A percentile compares a stretch with the other conserved stretches of the same genome.
Evolutionary conservation across 2,888 invertebrate genomes (phyloP).

Genomic region (Xylota segnis): DNA sequence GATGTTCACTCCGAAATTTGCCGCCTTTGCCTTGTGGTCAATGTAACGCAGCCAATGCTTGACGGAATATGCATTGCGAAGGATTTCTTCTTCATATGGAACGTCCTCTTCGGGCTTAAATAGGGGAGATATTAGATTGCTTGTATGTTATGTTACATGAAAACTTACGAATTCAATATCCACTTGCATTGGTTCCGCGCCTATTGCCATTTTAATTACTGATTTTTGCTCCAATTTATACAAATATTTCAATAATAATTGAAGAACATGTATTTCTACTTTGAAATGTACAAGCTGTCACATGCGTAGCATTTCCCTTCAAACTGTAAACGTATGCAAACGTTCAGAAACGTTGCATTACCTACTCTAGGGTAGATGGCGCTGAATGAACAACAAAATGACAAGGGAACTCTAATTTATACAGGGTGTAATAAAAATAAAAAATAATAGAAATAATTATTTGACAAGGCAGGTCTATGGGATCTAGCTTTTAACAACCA

Average conservation of each 20-base stretch:
- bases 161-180: constrained; percentile 60
- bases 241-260: background rate
- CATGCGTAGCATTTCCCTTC: background rate
- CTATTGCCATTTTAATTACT: background rate
- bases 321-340: constrained; percentile 14
- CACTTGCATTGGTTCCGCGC: constrained; percentile 10
- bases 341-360: background rate
- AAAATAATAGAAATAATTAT: too few relatives aligned
- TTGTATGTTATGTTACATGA: background rate
- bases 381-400: too few relatives aligned
- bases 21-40: constrained; percentile 95
- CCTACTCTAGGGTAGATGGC: too few relatives aligned
- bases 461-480: too few relatives aligned
- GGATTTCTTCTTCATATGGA: constrained; percentile 99
- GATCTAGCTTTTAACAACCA: too few relatives aligned
- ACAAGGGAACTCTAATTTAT: too few relatives aligned
- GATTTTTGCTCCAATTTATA: background rate
- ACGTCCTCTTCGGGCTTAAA: constrained; percentile 96
- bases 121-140: background rate
- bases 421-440: too few relatives aligned
- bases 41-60: constrained; percentile 99
- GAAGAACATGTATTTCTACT: background rate
- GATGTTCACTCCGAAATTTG: constrained; percentile 93
- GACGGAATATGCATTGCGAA: constrained; percentile 98
- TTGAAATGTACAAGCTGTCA: constrained; percentile 10